Evolutionary conservation across 2,797 vertebrate species (phyloP), one percentile per base, ranked within the genome.

Genomic region (Notolabrus celidotus): DNA sequence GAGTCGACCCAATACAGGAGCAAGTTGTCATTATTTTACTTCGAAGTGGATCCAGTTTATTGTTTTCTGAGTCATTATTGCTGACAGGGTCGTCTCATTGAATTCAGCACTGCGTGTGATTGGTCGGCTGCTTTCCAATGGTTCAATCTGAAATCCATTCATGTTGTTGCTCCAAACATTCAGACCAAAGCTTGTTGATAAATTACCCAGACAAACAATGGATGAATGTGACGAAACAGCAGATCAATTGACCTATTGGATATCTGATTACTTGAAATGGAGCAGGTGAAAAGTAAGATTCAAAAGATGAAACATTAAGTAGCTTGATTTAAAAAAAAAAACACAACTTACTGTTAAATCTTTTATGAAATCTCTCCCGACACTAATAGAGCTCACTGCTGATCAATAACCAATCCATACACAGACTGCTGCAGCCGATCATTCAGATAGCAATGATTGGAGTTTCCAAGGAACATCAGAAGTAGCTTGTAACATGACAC

Each of bases 401-500:
- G 38, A 61, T 67, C 43, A 77, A 62, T 65, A 52, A 27, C 38
- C 1, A 49, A 63, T 67, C 42, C 17, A 1, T 14, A 47, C 36
- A 47, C 36, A 74, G 16, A 50, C n/a, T n/a, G 11, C 19, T 47
- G 67, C 56, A 53, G 51, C 70, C 71, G 74, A 86, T 79, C 58
- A 54, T 83, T 77, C 34, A 52, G 60, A 84, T 74, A 61, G 66
- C 57, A 89, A 74, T 79, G 80, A 86, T 43, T 79, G 60, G 74
- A 79, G 68, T 81, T 80, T 83, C 49, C 47, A 70, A 80, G 70
- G 68, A 74, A 75, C 77, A 79, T 82, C 66, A 80, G 80, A 80
- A 61, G 80, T 58, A 70, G 76, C 82, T 82, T 87, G 92, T 87
- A 92, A 93, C 80, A 63, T 10, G 60, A 93, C 90, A 90, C 89